Evolutionary conservation across 1,140 invertebrate genomes (phyloP), one percentile per base, ranked within the genome.

Genomic region (Drosophila ficusphila): DNA sequence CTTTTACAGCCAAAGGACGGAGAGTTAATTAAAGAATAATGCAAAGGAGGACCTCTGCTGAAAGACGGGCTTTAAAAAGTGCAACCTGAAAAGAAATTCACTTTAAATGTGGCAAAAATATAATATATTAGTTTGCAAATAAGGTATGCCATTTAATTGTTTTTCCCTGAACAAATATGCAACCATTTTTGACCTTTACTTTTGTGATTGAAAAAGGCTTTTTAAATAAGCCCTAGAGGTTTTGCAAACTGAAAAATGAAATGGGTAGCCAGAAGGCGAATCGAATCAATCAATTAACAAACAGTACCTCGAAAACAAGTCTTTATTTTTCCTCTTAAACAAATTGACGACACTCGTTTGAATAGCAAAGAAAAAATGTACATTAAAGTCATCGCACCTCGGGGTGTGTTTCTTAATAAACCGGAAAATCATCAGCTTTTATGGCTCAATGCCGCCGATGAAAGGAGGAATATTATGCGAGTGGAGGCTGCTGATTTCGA

Each of bases 401-500:
- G 9, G 42, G 42, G 12, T 25, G 7, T 14, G 7, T 9, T 16
- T 27, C 12, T 46, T 46, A 46, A 46, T 46, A 46, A 27, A 46
- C 12, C 42, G 23, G 42, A 46, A 46, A 46, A 46, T 16, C 41
- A 25, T 25, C 21, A n/a, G 12, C 41, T 44, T 25, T 44, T 8
- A 44, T 4, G 21, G n/a, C 9, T 14, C 11, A 16, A 14, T 46
- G 41, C n/a, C 41, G 3, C 6, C n/a, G 0, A 3, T 9, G 4
- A 31, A 25, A 12, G 11, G 12, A 9, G 12, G 3, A 39, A 12
- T 9, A 21, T 51, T 11, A 21, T 16, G 7, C 18, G 7, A 6
- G 12, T 41, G 19, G 11, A 41, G 21, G 23, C 18, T 25, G 8
- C 42, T 62, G 61, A 56, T 48, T 68, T 53, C 49, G 49, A 71